Evolutionary conservation across 2,797 vertebrate species (phyloP).

Genomic region (Hydrolagus colliei): DNA sequence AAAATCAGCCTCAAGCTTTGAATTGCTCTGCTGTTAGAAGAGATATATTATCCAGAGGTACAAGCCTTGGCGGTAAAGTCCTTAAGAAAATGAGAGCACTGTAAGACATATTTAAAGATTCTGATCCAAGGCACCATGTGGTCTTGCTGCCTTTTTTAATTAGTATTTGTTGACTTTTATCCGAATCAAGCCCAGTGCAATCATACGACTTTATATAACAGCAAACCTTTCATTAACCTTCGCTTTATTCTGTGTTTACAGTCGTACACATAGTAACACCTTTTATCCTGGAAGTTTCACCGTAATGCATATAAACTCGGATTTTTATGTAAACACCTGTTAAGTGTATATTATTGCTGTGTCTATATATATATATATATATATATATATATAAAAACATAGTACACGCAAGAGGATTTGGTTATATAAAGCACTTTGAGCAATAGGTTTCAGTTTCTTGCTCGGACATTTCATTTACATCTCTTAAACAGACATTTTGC

Average conservation of each 20-base stretch:
- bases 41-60: too few species aligned
- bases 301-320: neutral
- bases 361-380: neutral
- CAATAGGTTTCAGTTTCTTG: conserved; percentile 20
- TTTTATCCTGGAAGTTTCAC: neutral
- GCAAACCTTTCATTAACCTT: conserved; percentile 12
- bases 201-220: neutral
- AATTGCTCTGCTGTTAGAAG: too few species aligned
- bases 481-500: conserved; percentile 42
- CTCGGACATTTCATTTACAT: neutral
- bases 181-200: neutral
- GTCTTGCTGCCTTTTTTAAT: neutral
- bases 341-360: neutral
- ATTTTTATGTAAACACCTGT: conserved; percentile 8
- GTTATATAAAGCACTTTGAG: neutral
- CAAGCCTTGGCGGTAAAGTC: neutral
- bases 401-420: neutral
- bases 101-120: neutral
- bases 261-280: neutral
- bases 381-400: neutral
- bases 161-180: conserved; percentile 21
- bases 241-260: neutral
- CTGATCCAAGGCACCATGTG: neutral
- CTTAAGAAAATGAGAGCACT: too few species aligned
- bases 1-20: too few species aligned